These are phyloP conservation scores for Oncorhynchus gorbuscha DNA, from an alignment of 2,113 vertebrate species.

Conservation along the genomic window DNA sequence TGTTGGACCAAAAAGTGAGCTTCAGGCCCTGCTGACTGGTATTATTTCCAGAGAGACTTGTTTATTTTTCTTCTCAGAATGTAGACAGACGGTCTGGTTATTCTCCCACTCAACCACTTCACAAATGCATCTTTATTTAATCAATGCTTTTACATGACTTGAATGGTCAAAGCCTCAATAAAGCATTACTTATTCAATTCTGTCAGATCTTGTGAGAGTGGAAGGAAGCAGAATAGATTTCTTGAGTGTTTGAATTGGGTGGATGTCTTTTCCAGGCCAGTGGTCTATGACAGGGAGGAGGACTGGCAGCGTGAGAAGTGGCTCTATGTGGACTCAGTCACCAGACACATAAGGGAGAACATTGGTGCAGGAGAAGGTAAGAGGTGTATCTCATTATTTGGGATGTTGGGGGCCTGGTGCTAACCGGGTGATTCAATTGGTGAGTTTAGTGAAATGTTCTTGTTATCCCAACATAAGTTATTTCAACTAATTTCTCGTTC, in stretches of 20 bases:
- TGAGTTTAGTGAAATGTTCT: not conserved
- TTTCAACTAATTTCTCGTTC: not conserved
- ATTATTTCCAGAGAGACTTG: too few relatives aligned
- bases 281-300: not conserved
- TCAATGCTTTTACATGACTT: not conserved
- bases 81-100: not conserved
- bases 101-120: not conserved
- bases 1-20: too few relatives aligned
- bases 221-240: not conserved
- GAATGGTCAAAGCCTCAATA: not conserved
- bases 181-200: not conserved
- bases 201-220: not conserved
- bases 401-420: not conserved
- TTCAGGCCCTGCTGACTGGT: too few relatives aligned
- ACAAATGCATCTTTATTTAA: not conserved
- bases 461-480: not conserved
- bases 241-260: not conserved
- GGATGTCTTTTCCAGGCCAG: not conserved
- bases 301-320: constrained; percentile 4
- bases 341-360: constrained; percentile 5
- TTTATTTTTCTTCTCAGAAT: not conserved
- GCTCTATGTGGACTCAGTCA: not conserved
- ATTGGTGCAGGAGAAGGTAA: not conserved
- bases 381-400: not conserved
- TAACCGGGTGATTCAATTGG: not conserved